Evolutionary conservation across 2,797 vertebrate species (phyloP), one percentile per base, ranked within the genome.

Genomic region (Gallinago nigripennis): DNA sequence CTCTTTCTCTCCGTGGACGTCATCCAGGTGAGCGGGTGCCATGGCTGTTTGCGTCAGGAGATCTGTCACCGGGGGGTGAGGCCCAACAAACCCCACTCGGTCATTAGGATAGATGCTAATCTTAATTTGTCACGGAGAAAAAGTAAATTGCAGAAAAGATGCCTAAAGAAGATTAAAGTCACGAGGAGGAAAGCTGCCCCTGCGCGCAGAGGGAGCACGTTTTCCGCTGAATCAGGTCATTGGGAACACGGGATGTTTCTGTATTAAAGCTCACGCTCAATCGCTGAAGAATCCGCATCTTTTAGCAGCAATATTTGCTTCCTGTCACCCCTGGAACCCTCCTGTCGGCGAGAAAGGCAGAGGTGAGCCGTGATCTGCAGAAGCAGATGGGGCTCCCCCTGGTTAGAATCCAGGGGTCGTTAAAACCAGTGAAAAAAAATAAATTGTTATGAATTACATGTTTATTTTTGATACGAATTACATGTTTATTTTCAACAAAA

Each of bases 91-190:
- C 37, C 35, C 79, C 77, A 23, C 51, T 70, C 76, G 58, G 37
- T 54, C 73, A 21, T 61, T 82, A 45, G 69, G 81, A 37, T 6
- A 93, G 88, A 94, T 82, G 73, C n/a, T 93, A 94, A 96, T 95
- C 92, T 81, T 61, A 27, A 92, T 82, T 60, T 76, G 72, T 76
- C 57, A 33, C 2, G 1, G 61, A 66, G 76, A 63, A 77, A 77
- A 78, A 91, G 39, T 94, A 70, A 91, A 60, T 50, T 54, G 85
- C 25, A 58, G 48, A 66, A 88, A 92, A 57, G 76, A 73, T 6
- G 3, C 28, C 39, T 45, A 35, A 76, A 19, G 24, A 53, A 71
- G 92, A 93, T 95, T 30, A 48, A 80, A 91, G 27, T 35, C 19
- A 2, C 0, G n/a, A 70, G 79, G 81, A 88, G 60, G 58, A 54